A percentile compares a stretch with the other conserved stretches of the same genome.
Evolutionary conservation across 2,113 vertebrate genomes (phyloP).

Genomic region (Rutilus rutilus): DNA sequence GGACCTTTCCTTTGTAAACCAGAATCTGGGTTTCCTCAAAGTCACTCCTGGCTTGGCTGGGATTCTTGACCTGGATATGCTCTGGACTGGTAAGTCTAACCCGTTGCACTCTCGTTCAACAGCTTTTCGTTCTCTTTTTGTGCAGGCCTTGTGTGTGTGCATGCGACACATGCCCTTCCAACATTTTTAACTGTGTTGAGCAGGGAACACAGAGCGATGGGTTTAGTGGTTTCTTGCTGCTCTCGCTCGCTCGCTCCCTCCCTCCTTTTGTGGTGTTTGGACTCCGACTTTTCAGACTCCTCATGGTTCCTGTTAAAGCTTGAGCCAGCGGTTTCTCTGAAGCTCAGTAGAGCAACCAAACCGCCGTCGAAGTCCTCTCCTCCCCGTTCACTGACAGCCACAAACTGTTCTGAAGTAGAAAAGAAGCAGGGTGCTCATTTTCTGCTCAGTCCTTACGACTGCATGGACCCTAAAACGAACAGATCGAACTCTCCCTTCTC

Average conservation of each 20-base stretch:
- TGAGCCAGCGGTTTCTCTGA: slow-evolving; percentile 60
- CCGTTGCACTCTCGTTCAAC: neutral
- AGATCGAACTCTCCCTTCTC: neutral
- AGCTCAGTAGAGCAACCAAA: slow-evolving; percentile 53
- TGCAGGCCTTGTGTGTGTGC: neutral
- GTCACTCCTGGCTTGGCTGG: slow-evolving; percentile 21
- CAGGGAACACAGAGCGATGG: slow-evolving; percentile 7
- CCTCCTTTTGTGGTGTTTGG: slow-evolving; percentile 55
- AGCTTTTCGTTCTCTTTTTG: neutral
- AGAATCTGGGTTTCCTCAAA: slow-evolving; percentile 42
- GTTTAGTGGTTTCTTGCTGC: slow-evolving; percentile 45
- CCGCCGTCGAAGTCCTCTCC: slow-evolving; percentile 48
- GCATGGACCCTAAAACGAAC: slow-evolving; percentile 2
- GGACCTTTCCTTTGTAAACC: neutral
- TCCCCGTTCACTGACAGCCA: slow-evolving; percentile 40
- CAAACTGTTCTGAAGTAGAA: slow-evolving; percentile 29
- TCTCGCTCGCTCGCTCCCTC: slow-evolving; percentile 42
- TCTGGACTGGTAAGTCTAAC: slow-evolving; percentile 48
- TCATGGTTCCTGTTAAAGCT: slow-evolving; percentile 59
- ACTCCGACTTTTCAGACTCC: slow-evolving; percentile 54
- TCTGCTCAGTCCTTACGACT: slow-evolving; percentile 4
- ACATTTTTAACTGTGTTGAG: slow-evolving; percentile 32
- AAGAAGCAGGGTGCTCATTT: slow-evolving; percentile 48
- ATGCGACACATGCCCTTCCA: slow-evolving; percentile 12
- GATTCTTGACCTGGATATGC: slow-evolving; percentile 51